Percentiles rank a stretch among this genome's conserved stretches.
These are phyloP conservation scores for Haliclystus octoradiatus DNA, from an alignment of 30 jellyfish, hydroid and myxozoan species.

Conservation along the genomic window DNA sequence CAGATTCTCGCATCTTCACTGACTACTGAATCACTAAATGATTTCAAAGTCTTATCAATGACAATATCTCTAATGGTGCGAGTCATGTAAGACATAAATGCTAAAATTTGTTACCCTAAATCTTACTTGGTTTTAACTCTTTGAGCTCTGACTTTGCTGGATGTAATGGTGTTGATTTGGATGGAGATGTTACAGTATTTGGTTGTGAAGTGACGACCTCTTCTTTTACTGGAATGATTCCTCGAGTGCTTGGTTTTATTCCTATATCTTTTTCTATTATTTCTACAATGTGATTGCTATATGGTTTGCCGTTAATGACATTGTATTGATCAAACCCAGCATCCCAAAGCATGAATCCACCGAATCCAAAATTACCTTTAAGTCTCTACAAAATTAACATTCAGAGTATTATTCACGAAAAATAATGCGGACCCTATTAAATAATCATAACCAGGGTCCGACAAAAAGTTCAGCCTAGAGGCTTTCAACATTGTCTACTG, in stretches of 20 bases:
- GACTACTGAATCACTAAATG: too few species aligned
- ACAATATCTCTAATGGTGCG: too few species aligned
- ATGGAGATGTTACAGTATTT: neutral
- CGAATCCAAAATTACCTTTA: neutral
- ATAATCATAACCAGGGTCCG: neutral
- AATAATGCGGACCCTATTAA: neutral
- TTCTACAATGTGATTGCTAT: slow-evolving; percentile 37
- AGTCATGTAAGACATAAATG: too few species aligned
- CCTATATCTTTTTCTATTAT: slow-evolving; percentile 11
- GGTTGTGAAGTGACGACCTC: neutral
- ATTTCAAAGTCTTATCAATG: too few species aligned
- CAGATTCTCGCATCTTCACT: too few species aligned
- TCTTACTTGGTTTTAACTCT: neutral
- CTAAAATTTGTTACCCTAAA: too few species aligned
- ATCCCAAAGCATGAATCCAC: slow-evolving; percentile 66
- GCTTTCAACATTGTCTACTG: neutral
- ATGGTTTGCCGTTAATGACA: slow-evolving; percentile 18
- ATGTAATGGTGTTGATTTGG: neutral
- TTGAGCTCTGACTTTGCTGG: neutral
- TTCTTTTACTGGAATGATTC: neutral
- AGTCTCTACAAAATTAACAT: neutral
- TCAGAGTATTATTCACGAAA: neutral
- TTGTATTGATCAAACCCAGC: slow-evolving; percentile 59
- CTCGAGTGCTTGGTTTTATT: too few species aligned
- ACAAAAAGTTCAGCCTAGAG: neutral